Base-by-base conservation (phyloP, 2,797 vertebrate genomes). In the Diplodus puntazzo region DNA sequence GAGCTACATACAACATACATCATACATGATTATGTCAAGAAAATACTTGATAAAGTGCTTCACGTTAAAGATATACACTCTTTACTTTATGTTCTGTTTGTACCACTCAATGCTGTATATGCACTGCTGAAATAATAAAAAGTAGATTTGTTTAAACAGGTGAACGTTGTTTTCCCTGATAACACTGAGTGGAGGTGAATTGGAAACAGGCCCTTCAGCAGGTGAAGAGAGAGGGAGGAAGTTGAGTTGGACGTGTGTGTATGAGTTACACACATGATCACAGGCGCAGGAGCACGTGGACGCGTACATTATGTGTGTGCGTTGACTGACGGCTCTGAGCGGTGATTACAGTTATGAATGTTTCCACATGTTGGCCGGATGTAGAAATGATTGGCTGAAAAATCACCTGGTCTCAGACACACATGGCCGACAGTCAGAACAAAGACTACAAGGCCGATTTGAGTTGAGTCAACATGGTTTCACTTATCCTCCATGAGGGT, bases 91-190 rank as follows among this genome's bases (percentile, higher is more conserved):
- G 49, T 79, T 69, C 13, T 82, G 75, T 70, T 80, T 90, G 79
- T 91, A 79, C 78, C 81, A 86, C 73, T 85, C 86, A 84, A 86
- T 82, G 74, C 69, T 88, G 83, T 87, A 84, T 75, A 92, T 84
- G 82, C 87, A 88, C 88, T 86, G 83, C 88, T 89, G 85, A 84
- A 83, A 79, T 82, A 94, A 91, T 93, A 93, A 94, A 92, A 75
- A 65, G 75, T 84, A 87, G 80, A 71, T 84, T 83, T 94, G 90
- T 92, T 92, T 86, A 83, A 87, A 84, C 82, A 81, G 49, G 76
- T 87, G 79, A 83, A 42, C 48, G 79, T 21, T 80, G 79, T 91
- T 88, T 61, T 89, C 89, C 50, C 55, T 87, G 69, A 60, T 39
- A 49, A 66, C 48, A 77, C 3, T 34, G 46, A 68, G 42, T n/a